Evolutionary conservation across 1,140 invertebrate species (phyloP), one percentile per base, ranked within the genome.

Genomic region (Holotrichia oblita): DNA sequence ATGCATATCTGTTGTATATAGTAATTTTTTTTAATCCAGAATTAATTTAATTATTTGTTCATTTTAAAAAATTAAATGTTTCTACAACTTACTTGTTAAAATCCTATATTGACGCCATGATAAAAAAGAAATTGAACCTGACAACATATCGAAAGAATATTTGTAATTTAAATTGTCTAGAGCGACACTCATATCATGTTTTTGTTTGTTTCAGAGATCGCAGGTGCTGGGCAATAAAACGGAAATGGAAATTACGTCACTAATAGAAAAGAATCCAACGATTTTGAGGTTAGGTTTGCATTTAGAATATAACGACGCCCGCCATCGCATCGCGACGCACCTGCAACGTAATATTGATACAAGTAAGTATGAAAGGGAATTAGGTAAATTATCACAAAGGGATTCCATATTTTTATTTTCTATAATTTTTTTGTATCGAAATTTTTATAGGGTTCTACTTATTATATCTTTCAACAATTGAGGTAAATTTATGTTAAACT

Each of bases 271-370:
- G 86, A 99, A 99, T 89, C 92, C 94, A 20, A 96, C 95, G 40
- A 88, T 99, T 79, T 90, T 99, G 82, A 92, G 96, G 88, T 92
- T 99, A 80, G 97, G 97, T 77, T 91, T 99, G 82, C 94, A 97
- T 89, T 94, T 99, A 84, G 97, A 99, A 90, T 98, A 97, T 88
- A 97, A 97, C 85, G 97, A 98, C 89, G 97, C 97, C 73, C 92
- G 97, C 86, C 95, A 98, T 87, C 91, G 96, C 83, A 94, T 99
- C 83, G 94, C 96, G 81, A 93, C 94, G 82, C 96, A 98, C 88
- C 90, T 99, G 84, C 96, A 99, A 89, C 92, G 95, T 85, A 99
- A 99, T 89, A 96, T 97, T 89, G 98, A 99, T 89, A 95, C 95
- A 91, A 97, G 96, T 97, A 89, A 96, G 95, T 94, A 12, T 14